Conservation (phyloP, 2,888 invertebrate species). For the Seira musarum region DNA sequence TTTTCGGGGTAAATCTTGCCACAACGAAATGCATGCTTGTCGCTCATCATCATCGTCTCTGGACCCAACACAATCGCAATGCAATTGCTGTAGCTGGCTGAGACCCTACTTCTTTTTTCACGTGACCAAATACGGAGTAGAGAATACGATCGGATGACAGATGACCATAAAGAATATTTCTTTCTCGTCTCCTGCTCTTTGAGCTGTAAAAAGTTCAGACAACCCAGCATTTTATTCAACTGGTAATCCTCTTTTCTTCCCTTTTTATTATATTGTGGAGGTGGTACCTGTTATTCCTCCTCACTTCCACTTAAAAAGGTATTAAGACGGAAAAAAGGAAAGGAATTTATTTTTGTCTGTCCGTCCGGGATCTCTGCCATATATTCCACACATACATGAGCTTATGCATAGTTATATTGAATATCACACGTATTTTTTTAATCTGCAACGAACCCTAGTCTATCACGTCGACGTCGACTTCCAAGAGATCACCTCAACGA, state of each 20-base stretch:
- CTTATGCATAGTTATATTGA: background rate
- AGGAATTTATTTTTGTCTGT: conserved; percentile 13
- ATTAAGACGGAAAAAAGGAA: conserved; percentile 3
- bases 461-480: conserved; percentile 23
- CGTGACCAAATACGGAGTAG: conserved; percentile 1
- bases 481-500: too few relatives aligned
- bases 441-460: conserved; percentile 22
- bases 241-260: conserved; percentile 11
- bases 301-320: conserved; percentile 16
- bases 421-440: too few relatives aligned
- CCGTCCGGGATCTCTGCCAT: too few relatives aligned
- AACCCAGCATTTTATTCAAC: background rate
- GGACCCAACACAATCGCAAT: too few relatives aligned
- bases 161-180: conserved; percentile 12
- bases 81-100: background rate
- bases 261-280: background rate
- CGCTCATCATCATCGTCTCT: background rate
- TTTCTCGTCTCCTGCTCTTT: background rate
- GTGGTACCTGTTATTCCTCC: conserved; percentile 10
- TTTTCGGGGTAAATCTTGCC: conserved; percentile 1
- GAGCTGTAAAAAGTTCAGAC: background rate
- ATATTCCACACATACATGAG: too few relatives aligned
- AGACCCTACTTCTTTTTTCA: conserved; percentile 6
- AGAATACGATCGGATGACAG: conserved; percentile 16
- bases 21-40: conserved; percentile 10